Conservation (phyloP, 1,140 invertebrate species). For the Teleogryllus occipitalis region DNA sequence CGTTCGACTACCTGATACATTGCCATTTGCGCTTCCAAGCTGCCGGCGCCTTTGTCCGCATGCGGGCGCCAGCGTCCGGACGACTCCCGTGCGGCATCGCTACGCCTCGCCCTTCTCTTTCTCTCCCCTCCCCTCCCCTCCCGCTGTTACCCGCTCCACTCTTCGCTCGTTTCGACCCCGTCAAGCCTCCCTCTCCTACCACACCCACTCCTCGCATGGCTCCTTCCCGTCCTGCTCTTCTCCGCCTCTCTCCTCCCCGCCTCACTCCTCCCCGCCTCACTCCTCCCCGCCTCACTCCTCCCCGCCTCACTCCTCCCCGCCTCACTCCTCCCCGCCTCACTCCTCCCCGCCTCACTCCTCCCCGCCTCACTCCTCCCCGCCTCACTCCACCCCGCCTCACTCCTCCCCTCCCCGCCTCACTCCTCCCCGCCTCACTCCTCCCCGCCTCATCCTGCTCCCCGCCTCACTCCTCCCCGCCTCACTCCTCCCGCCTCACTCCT, state of each 20-base stretch:
- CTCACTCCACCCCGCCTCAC: neutral
- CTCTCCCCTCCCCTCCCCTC: neutral
- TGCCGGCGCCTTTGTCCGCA: no score
- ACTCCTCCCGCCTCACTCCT: neutral
- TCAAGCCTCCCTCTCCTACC: neutral
- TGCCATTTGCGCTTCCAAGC: no score
- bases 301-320: neutral
- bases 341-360: no score
- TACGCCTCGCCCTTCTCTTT: neutral
- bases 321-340: no score
- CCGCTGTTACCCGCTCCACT: neutral
- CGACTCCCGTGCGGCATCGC: no score
- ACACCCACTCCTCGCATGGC: no score
- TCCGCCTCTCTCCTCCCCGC: neutral
- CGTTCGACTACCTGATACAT: no score
- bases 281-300: neutral
- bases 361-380: neutral
- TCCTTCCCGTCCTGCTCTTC: no score
- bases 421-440: neutral
- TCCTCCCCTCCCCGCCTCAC: neutral
- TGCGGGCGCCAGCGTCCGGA: no score
- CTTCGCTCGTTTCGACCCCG: neutral
- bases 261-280: neutral
- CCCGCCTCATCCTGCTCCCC: neutral
- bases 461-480: neutral